phyloP scores from a whole-genome alignment of 2,113 vertebrate species.

The Urocitellus parryii region DNA sequence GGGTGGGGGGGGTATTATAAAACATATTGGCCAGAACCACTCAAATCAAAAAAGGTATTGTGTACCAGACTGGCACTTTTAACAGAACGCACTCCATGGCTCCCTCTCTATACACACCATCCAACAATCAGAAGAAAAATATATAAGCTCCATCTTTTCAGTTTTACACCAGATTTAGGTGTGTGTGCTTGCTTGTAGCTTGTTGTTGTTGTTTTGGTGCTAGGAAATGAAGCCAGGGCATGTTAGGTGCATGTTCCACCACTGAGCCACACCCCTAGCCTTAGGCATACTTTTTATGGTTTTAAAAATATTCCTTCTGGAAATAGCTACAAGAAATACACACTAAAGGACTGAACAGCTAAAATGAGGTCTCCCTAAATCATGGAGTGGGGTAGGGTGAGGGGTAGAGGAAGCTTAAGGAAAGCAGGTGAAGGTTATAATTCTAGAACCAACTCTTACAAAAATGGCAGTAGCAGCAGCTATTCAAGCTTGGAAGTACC shows the following conservation, averaged over 20 bases:
- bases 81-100: neutral
- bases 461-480: neutral
- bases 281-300: neutral
- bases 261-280: neutral
- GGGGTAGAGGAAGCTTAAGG: neutral
- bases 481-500: neutral
- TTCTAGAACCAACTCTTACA: neutral
- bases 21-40: conserved; percentile 15
- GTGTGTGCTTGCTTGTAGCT: neutral
- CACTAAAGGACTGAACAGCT: neutral
- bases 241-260: neutral
- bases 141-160: neutral
- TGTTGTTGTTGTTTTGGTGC: neutral
- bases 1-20: neutral
- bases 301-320: conserved; percentile 33
- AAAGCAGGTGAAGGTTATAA: neutral
- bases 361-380: neutral
- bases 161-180: neutral
- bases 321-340: neutral
- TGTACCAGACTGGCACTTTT: neutral
- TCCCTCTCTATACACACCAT: neutral
- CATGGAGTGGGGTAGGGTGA: neutral
- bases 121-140: neutral
- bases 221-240: neutral
- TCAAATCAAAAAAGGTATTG: neutral